Evolutionary conservation across 2,113 vertebrate species (phyloP).

Genomic region (Heterochromis multidens): DNA sequence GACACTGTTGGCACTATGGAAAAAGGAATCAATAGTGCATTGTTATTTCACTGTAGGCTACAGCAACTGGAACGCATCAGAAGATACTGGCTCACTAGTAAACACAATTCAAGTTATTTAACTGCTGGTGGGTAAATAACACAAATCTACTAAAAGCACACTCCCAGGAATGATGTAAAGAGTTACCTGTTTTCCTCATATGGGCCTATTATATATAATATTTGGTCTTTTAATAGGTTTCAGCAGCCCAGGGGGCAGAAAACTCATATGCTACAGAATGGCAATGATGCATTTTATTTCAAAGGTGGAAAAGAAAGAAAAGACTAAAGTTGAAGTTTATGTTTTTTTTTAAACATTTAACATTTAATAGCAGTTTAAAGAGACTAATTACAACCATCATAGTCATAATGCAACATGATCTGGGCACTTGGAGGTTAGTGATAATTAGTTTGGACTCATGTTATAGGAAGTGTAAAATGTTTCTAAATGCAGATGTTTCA

Average conservation of each 20-base stretch:
- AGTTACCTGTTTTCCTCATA: neutral
- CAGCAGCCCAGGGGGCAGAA: neutral
- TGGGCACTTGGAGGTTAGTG: neutral
- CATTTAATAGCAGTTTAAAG: neutral
- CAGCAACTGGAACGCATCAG: slow-evolving; percentile 46
- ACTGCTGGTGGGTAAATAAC: slow-evolving; percentile 31
- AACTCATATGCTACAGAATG: slow-evolving; percentile 17
- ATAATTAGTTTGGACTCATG: neutral
- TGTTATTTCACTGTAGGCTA: slow-evolving; percentile 55
- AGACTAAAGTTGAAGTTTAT: neutral
- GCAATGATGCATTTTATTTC: slow-evolving; percentile 25
- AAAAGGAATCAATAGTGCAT: slow-evolving; percentile 56
- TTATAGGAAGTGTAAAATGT: neutral
- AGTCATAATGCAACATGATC: neutral
- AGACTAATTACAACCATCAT: neutral
- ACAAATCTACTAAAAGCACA: slow-evolving; percentile 19
- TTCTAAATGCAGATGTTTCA: neutral
- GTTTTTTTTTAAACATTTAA: neutral
- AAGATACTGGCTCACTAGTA: slow-evolving; percentile 32
- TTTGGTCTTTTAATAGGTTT: slow-evolving; percentile 45
- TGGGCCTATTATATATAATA: neutral
- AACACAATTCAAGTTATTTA: slow-evolving; percentile 32
- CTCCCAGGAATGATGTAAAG: slow-evolving; percentile 9
- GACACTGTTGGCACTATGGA: slow-evolving; percentile 32
- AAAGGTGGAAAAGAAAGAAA: slow-evolving; percentile 5